A percentile compares a stretch with the other conserved stretches of the same genome.
These are phyloP conservation scores for Caranx melampygus DNA, from an alignment of 2,113 vertebrate genomes.

Conservation along the genomic window DNA sequence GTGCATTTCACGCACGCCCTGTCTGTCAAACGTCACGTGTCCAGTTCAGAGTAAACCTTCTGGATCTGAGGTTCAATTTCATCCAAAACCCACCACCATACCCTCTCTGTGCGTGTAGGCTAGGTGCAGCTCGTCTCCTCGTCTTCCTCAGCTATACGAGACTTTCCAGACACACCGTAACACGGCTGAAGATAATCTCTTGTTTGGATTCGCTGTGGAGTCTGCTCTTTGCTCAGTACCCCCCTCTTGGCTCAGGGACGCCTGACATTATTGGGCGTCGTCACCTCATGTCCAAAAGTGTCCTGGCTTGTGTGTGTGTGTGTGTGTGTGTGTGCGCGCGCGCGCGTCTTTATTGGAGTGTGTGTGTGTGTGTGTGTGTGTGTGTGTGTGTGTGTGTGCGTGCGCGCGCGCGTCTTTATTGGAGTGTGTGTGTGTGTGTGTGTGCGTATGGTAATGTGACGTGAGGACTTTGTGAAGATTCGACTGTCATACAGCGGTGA, in stretches of 20 bases:
- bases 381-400: slow-evolving; percentile 17
- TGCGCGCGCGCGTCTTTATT: slow-evolving; percentile 32
- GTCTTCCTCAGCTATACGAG: slow-evolving; percentile 2
- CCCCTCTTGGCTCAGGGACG: slow-evolving; percentile 77
- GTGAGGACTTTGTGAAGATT: slow-evolving; percentile 84
- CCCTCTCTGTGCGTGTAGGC: background rate
- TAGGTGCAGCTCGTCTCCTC: background rate
- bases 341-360: slow-evolving; percentile 54
- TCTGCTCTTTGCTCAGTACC: slow-evolving; percentile 53
- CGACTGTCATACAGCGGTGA: slow-evolving; percentile 85
- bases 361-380: slow-evolving; percentile 26
- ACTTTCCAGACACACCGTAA: slow-evolving; percentile 29
- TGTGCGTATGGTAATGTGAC: slow-evolving; percentile 77
- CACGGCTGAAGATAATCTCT: slow-evolving; percentile 46
- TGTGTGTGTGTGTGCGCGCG: slow-evolving; percentile 57
- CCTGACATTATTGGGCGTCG: slow-evolving; percentile 83
- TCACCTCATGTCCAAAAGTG: slow-evolving; percentile 79
- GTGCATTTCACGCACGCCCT: background rate
- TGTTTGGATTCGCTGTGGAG: slow-evolving; percentile 42
- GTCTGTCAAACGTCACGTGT: background rate
- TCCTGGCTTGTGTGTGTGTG: slow-evolving; percentile 82
- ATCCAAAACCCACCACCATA: background rate
- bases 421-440: slow-evolving; percentile 49
- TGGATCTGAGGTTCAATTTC: background rate
- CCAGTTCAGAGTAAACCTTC: background rate